Evolutionary conservation across 2,113 vertebrate species (phyloP), one percentile per base, ranked within the genome.

Genomic region (Eclectus roratus): DNA sequence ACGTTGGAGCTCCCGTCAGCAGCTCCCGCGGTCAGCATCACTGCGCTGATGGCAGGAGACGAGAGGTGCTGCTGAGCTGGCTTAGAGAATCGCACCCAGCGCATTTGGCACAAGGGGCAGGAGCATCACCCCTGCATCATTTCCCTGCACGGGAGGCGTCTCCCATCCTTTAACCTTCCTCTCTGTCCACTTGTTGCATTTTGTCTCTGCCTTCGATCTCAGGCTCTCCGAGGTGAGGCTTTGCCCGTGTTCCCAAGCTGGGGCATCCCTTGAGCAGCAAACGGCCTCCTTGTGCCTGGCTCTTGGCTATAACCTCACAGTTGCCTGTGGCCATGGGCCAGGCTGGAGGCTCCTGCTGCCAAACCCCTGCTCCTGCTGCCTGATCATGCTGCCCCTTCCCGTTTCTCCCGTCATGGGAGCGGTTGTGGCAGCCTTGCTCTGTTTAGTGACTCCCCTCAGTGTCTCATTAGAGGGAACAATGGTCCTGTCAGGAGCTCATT

Each of bases 341-440:
- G 23, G 53, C 43, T 43, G 55, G 49, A 25, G 49, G 71, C 49
- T 79, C 44, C 44, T 12, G 12, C 13, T 7, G 7, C 4, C 17
- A 10, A 8, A 41, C 1, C 29, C 37, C 29, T 46, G 12, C 25
- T 20, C 37, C 37, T 2, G 0, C 44, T 27, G 47, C 33, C 1
- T 0, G 35, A 7, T 19, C 6, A 0, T 0, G 11, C 63, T 53
- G 53, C 44, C 78, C 29, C 39, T n/a, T 49, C 12, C 3, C 1
- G 0, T 11, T 35, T 29, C 61, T 53, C 31, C 50, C 10, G 2
- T 1, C 8, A 1, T 3, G 15, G 46, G 18, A 56, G 12, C 3
- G 1, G 1, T 1, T 2, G 8, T 0, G 2, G 47, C 29, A 44
- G 53, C 41, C 33, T 88, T 5, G 73, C 29, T 58, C 68, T 12